Percentiles rank a stretch among this genome's conserved stretches.
Evolutionary conservation across 1,140 invertebrate genomes (phyloP).

Genomic region (Euura lappo): DNA sequence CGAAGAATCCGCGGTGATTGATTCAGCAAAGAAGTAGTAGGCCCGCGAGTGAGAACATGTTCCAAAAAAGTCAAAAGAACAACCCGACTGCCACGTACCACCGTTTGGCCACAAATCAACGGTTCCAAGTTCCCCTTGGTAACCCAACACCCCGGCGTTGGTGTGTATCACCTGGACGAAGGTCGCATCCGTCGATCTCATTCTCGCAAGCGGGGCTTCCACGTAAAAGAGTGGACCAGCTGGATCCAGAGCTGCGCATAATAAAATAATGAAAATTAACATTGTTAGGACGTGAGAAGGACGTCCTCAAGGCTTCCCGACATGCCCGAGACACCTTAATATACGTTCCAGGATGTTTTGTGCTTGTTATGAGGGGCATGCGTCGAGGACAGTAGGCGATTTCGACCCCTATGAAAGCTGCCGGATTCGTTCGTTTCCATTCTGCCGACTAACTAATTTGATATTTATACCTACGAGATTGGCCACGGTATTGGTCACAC

Average conservation of each 20-base stretch:
- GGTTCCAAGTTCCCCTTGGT: constrained; percentile 69
- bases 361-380: no score
- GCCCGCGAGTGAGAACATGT: constrained; percentile 71
- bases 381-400: no score
- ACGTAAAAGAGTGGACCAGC: constrained; percentile 69
- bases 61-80: constrained; percentile 50
- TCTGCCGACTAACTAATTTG: no score
- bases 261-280: constrained; percentile 6
- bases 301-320: no score
- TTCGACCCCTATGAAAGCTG: no score
- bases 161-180: constrained; percentile 83
- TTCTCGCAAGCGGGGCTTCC: constrained; percentile 67
- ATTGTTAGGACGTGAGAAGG: no score
- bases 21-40: constrained; percentile 67
- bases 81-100: constrained; percentile 71
- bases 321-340: no score
- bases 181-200: constrained; percentile 75
- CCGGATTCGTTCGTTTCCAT: no score
- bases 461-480: constrained; percentile 40
- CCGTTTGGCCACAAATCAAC: constrained; percentile 80
- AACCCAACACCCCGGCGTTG: constrained; percentile 76
- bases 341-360: no score
- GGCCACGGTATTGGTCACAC: constrained; percentile 33
- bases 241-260: constrained; percentile 69
- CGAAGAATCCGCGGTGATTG: constrained; percentile 46